Evolutionary conservation across 1,140 invertebrate species (phyloP), one percentile per base, ranked within the genome.

Genomic region (Ctenoplectra terminalis): DNA sequence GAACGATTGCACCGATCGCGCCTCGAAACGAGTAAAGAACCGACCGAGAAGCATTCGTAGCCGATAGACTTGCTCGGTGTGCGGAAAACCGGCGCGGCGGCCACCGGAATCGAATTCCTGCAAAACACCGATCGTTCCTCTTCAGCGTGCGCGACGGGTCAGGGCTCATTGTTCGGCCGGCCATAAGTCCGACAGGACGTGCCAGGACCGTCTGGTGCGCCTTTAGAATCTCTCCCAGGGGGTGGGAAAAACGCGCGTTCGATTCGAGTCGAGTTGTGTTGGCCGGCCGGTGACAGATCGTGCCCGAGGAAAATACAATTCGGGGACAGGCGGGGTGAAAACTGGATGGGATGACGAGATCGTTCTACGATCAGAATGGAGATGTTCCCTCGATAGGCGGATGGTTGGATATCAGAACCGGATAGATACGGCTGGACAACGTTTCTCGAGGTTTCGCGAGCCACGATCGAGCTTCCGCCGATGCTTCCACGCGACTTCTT

Each of bases 161-260:
- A 50, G 20, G 48, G n/a, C 58, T 80, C 48, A 80, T 80, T 80
- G 77, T 80, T 54, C 58, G 77, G 13, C 15, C 46, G 15, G 56
- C 77, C 69, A 52, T 80, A 63, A 80, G 77, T 73, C 37, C 77
- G 77, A 54, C 54, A 48, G 43, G n/a, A 26, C 67, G 56, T 79
- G 76, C 67, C 76, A 79, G 43, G 11, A 60, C 40, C 77, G 69
- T 63, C 69, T 72, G 69, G 26, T 40, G 20, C 26, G 70, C 58
- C 70, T 80, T 72, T 52, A 80, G 17, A 79, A 79, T 73, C 77
- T 29, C 26, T 31, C 20, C 67, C 13, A n/a, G 3, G 37, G 20
- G 23, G 56, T 6, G 61, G 43, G 50, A 60, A 79, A 61, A 79
- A 37, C 54, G 17, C 9, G 46, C 58, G 52, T 73, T 54, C 70